Evolutionary conservation across 2,113 vertebrate species (phyloP).

Genomic region (Pterocles gutturalis): DNA sequence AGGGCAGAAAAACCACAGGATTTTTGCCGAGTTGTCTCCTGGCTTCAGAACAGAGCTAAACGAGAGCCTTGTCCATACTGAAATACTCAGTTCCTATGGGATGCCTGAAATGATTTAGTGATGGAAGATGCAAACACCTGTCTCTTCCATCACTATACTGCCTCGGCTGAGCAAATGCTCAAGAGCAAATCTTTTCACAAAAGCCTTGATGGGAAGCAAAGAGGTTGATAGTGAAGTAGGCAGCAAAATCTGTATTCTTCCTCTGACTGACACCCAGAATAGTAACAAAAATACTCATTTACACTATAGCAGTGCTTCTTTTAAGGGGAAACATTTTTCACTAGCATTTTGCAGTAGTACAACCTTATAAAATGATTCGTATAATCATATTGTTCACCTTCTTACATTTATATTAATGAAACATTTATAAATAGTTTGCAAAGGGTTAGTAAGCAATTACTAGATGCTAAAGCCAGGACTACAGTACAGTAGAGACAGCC

Average conservation of each 20-base stretch:
- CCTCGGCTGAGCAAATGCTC: slow-evolving; percentile 35
- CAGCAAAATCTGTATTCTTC: slow-evolving; percentile 60
- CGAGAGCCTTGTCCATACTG: background rate
- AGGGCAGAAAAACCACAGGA: background rate
- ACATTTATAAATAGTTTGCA: slow-evolving; percentile 1
- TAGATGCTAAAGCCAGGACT: slow-evolving; percentile 28
- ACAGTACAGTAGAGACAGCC: background rate
- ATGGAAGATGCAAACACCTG: background rate
- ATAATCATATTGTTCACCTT: background rate
- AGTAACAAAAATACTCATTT: slow-evolving; percentile 61
- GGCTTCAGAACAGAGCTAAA: background rate
- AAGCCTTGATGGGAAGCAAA: slow-evolving; percentile 49
- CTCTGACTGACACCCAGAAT: slow-evolving; percentile 56
- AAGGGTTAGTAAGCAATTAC: slow-evolving; percentile 9
- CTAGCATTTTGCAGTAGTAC: background rate
- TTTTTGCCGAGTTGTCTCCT: background rate
- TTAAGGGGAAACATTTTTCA: slow-evolving; percentile 32
- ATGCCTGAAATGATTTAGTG: background rate
- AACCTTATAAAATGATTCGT: background rate
- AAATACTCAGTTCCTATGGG: background rate
- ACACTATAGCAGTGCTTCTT: slow-evolving; percentile 44
- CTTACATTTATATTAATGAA: background rate
- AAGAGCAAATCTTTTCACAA: slow-evolving; percentile 43
- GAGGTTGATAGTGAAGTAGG: slow-evolving; percentile 49
- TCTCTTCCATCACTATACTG: slow-evolving; percentile 10